phyloP scores from a whole-genome alignment of 2,888 invertebrate genomes.

The Drepana falcataria region DNA sequence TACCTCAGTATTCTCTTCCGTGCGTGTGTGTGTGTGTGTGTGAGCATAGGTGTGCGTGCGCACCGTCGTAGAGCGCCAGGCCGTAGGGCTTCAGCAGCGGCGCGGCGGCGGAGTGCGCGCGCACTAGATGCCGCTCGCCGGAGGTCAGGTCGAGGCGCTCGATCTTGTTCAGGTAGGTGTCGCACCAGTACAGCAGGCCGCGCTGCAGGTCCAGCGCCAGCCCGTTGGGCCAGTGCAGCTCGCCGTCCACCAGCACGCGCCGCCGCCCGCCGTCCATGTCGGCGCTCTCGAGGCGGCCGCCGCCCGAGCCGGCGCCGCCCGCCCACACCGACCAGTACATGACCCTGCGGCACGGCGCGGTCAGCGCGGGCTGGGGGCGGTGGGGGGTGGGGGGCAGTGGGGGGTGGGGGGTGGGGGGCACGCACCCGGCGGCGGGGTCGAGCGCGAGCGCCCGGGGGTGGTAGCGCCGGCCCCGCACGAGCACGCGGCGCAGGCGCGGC shows the following conservation, averaged over 20 bases:
- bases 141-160: conserved; percentile 69
- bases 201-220: conserved; percentile 66
- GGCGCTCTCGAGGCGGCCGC: conserved; percentile 82
- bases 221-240: conserved; percentile 87
- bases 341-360: conserved; percentile 48
- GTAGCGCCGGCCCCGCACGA: conserved; percentile 81
- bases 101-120: conserved; percentile 20
- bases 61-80: conserved; percentile 79
- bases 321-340: conserved; percentile 91
- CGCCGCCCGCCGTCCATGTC: conserved; percentile 86
- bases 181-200: conserved; percentile 77
- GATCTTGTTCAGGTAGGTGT: conserved; percentile 83
- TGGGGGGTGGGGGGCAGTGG: neutral
- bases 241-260: conserved; percentile 69
- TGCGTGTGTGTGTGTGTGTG: too few species aligned
- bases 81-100: conserved; percentile 83
- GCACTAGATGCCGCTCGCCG: conserved; percentile 53
- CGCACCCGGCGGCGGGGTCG: conserved; percentile 81
- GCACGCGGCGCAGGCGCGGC: conserved; percentile 73
- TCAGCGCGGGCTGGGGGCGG: too few species aligned
- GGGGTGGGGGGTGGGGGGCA: too few species aligned
- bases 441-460: conserved; percentile 80
- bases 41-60: neutral
- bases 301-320: conserved; percentile 37
- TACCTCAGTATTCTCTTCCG: neutral